Conservation (phyloP, 2,113 vertebrate genomes). For the Parotia lawesii region DNA sequence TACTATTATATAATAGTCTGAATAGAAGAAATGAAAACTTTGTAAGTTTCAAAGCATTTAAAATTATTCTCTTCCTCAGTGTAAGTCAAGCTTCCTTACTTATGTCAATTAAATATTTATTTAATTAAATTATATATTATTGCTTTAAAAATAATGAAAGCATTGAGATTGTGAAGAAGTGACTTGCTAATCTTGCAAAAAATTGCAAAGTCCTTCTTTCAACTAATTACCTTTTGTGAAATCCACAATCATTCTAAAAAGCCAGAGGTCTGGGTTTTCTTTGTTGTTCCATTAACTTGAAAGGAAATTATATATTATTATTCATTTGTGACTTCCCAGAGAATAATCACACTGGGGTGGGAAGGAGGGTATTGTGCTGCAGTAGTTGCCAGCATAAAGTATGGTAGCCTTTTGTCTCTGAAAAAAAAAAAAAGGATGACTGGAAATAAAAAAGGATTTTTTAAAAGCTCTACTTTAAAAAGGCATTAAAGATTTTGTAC, state of each 20-base stretch:
- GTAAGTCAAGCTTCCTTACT: neutral
- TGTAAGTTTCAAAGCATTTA: neutral
- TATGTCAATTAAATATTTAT: neutral
- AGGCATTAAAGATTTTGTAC: constrained; percentile 62
- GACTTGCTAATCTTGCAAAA: neutral
- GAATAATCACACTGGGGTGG: neutral
- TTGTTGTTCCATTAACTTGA: constrained; percentile 1
- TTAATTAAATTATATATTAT: neutral
- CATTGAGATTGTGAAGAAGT: neutral
- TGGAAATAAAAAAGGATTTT: constrained; percentile 51
- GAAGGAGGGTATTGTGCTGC: neutral
- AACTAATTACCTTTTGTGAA: constrained; percentile 1
- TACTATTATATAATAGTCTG: neutral
- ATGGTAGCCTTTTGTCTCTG: constrained; percentile 13
- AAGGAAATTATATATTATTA: neutral
- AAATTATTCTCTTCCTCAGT: neutral
- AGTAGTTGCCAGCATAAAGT: neutral
- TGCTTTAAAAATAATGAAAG: neutral
- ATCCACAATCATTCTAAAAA: constrained; percentile 53
- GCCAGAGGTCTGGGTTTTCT: neutral
- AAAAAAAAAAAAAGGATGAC: neutral
- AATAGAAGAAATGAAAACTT: neutral
- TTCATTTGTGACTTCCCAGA: neutral
- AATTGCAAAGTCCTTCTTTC: neutral
- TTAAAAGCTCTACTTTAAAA: constrained; percentile 50